Base-by-base conservation (phyloP, 2,888 invertebrate genomes). In the Stramonita haemastoma region DNA sequence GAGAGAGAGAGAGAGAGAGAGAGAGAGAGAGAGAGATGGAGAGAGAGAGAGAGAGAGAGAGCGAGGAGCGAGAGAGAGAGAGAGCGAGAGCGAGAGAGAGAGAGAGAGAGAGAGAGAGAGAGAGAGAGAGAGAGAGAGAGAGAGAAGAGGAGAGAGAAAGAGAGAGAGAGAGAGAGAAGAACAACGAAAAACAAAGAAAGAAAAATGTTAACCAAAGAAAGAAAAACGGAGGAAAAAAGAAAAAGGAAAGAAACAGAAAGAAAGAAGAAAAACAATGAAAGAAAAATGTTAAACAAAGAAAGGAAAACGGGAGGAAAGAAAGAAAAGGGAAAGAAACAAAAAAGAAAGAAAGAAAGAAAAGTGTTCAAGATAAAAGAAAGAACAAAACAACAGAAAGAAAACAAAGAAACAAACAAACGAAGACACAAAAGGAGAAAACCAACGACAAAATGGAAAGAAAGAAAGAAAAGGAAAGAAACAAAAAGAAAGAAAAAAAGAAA, bases 101-200 rank as follows among this genome's bases (percentile, higher is more conserved):
- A 32, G 13, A 79, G 32, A 8, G 15, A 32, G 26, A 15, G 36
- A 84, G 32, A 84, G 22, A 56, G 29, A 56, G 57, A 85, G 57
- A 60, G 26, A 85, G 85, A 85, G 19, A 85, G 85, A 85, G 57
- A 85, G 60, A 85, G 85, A 85, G n/a, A 85, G 85, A 85, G n/a
- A 85, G 56, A 85, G 57, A n/a, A 36, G n/a, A 29, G n/a, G n/a
- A 81, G 81, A 81, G 81, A 81, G 29, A 81, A 15, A 29, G 29
- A 81, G 81, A 81, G 15, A 81, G 81, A 81, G 81, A 81, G 32
- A 29, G 81, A 81, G 29, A 81, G n/a, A 85, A 6, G 57, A 13
- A 85, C 57, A 85, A 5, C 56, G 85, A 85, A 1, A 57, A n/a
- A 57, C 0, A 85, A 57, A 85, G 57, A 85, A 1, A 85, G 22